phyloP scores from a whole-genome alignment of 1,140 invertebrate genomes.

The Drosophila dunni region DNA sequence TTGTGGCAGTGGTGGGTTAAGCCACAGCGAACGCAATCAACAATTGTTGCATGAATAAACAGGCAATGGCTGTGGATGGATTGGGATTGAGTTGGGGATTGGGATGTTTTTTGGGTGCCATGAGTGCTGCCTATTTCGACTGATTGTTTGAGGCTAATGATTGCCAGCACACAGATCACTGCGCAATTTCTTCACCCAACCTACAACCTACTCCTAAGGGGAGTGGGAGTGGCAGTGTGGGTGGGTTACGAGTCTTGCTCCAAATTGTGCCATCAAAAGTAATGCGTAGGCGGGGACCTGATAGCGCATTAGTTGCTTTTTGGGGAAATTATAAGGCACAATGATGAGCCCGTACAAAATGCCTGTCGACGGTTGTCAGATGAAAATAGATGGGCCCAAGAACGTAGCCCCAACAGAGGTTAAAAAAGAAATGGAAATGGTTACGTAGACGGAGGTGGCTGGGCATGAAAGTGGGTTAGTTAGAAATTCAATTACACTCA shows the following conservation, averaged over 20 bases:
- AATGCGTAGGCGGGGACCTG: conserved; percentile 57
- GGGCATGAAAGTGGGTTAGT: not conserved
- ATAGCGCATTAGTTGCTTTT: conserved; percentile 34
- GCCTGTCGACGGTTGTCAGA: conserved; percentile 26
- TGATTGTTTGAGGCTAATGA: conserved; percentile 69
- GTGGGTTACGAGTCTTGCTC: conserved; percentile 33
- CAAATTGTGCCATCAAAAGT: conserved; percentile 80
- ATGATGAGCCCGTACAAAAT: conserved; percentile 9
- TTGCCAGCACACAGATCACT: conserved; percentile 77
- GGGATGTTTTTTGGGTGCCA: not conserved
- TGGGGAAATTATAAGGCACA: conserved; percentile 40
- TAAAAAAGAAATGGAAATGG: no score
- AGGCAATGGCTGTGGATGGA: not conserved
- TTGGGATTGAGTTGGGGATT: no score
- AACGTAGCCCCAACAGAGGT: not conserved
- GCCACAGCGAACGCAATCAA: conserved; percentile 61
- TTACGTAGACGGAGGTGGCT: not conserved
- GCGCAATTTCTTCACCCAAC: conserved; percentile 52
- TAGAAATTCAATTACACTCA: not conserved
- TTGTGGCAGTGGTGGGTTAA: conserved; percentile 22
- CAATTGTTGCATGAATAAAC: conserved; percentile 79
- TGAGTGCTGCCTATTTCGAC: conserved; percentile 22
- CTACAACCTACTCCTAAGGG: no score
- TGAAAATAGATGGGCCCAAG: conserved; percentile 25
- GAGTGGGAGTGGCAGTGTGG: not conserved